phyloP scores from a whole-genome alignment of 2,888 invertebrate species.

The Leucophora obtusa region DNA sequence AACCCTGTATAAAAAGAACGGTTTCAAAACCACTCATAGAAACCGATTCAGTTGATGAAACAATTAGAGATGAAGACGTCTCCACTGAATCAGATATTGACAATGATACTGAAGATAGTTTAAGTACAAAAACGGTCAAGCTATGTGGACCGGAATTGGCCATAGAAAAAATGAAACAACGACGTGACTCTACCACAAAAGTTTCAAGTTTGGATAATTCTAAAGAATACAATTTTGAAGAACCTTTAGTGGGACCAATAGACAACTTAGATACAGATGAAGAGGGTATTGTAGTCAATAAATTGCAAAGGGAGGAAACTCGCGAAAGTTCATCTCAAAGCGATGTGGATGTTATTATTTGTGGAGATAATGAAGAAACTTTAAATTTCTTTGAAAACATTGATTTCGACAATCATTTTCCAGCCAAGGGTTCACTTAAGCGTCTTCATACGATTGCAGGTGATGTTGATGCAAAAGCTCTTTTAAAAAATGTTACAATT shows the following conservation, averaged over 20 bases:
- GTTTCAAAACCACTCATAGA: slow-evolving; percentile 33
- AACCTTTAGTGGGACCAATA: slow-evolving; percentile 69
- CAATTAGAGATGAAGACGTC: not conserved
- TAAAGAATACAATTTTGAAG: slow-evolving; percentile 67
- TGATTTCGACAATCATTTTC: not conserved
- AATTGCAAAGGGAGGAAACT: slow-evolving; percentile 68
- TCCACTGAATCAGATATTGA: slow-evolving; percentile 27
- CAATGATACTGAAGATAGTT: slow-evolving; percentile 63
- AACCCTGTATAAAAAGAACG: slow-evolving; percentile 66
- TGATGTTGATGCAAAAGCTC: slow-evolving; percentile 64
- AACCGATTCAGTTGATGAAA: not conserved
- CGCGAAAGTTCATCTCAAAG: slow-evolving; percentile 73
- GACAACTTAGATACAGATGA: slow-evolving; percentile 69
- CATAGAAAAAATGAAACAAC: slow-evolving; percentile 71
- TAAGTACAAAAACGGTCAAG: slow-evolving; percentile 70
- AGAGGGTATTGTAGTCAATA: slow-evolving; percentile 70
- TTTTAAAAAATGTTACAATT: slow-evolving; percentile 70
- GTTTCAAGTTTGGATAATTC: slow-evolving; percentile 30
- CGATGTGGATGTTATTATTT: slow-evolving; percentile 71
- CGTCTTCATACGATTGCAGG: slow-evolving; percentile 70
- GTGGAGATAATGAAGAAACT: slow-evolving; percentile 65
- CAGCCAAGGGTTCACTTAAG: slow-evolving; percentile 65
- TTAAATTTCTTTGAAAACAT: not conserved
- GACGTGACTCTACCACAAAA: slow-evolving; percentile 68
- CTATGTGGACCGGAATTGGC: slow-evolving; percentile 70